These are phyloP conservation scores for Drosophila littoralis DNA, from an alignment of 1,140 invertebrate genomes.

Conservation along the genomic window DNA sequence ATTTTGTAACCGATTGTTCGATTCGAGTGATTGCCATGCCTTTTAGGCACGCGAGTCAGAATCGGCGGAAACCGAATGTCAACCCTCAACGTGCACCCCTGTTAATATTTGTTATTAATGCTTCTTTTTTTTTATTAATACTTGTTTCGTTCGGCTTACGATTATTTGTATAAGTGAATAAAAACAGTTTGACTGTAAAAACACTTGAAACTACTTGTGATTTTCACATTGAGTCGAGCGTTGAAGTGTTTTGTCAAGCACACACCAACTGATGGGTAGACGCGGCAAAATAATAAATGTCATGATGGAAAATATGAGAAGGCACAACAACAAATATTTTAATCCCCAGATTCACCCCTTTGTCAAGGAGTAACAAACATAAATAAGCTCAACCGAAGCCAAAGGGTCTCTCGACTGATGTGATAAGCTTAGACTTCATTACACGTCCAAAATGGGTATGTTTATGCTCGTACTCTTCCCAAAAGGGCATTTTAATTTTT, in stretches of 20 bases:
- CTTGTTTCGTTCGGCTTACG: slow-evolving; percentile 40
- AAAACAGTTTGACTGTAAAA: slow-evolving; percentile 82
- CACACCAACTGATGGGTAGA: slow-evolving; percentile 11
- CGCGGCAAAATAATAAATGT: slow-evolving; percentile 67
- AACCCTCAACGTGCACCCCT: slow-evolving; percentile 61
- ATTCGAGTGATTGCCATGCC: slow-evolving; percentile 21
- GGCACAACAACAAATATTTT: slow-evolving; percentile 62
- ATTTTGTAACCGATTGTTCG: slow-evolving; percentile 31
- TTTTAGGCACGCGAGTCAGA: slow-evolving; percentile 36
- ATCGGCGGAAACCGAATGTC: slow-evolving; percentile 3
- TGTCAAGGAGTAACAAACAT: slow-evolving; percentile 19
- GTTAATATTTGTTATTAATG: slow-evolving; percentile 55
- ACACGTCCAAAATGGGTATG: slow-evolving; percentile 17
- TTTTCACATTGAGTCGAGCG: slow-evolving; percentile 55
- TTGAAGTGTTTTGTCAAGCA: slow-evolving; percentile 31
- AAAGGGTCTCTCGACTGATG: slow-evolving; percentile 14
- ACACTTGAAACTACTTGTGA: slow-evolving; percentile 76
- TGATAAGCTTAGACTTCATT: slow-evolving; percentile 43
- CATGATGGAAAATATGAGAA: slow-evolving; percentile 61
- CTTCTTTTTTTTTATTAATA: slow-evolving; percentile 41
- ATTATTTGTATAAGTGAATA: slow-evolving; percentile 78
- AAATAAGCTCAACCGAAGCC: slow-evolving; percentile 10
- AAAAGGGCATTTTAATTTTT: neutral
- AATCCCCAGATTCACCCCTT: slow-evolving; percentile 68
- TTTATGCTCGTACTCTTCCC: neutral